These are phyloP conservation scores for Diplolepis rosae DNA, from an alignment of 2,888 invertebrate species.

Conservation along the genomic window DNA sequence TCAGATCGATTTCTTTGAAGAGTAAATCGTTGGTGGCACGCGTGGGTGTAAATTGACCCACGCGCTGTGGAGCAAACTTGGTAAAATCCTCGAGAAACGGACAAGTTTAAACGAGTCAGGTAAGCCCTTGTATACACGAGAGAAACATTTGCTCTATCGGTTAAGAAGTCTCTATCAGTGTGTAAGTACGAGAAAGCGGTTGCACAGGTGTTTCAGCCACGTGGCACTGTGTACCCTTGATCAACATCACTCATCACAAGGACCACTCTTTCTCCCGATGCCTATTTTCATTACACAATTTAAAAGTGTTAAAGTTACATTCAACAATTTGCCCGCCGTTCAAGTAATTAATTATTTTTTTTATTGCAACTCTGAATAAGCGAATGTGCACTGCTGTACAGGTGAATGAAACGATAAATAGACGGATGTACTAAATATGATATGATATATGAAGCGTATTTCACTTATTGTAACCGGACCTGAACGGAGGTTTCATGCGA, in stretches of 20 bases:
- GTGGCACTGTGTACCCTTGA: constrained; percentile 60
- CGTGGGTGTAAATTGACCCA: background rate
- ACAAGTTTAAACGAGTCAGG: constrained; percentile 44
- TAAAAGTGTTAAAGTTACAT: too few relatives aligned
- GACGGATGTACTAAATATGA: constrained; percentile 26
- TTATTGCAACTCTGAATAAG: background rate
- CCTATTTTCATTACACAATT: constrained; percentile 18
- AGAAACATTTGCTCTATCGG: constrained; percentile 57
- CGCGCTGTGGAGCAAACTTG: constrained; percentile 15
- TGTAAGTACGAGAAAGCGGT: constrained; percentile 36
- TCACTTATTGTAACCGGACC: constrained; percentile 2
- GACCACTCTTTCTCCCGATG: constrained; percentile 29
- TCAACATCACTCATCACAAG: constrained; percentile 48
- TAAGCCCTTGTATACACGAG: constrained; percentile 58
- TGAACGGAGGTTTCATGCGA: background rate
- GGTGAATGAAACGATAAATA: constrained; percentile 8
- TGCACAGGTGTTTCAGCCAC: constrained; percentile 55
- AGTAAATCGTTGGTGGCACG: background rate
- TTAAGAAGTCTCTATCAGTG: constrained; percentile 47
- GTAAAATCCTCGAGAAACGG: constrained; percentile 27
- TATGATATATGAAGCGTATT: constrained; percentile 15
- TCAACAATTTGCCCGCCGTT: constrained; percentile 13
- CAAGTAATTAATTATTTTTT: constrained; percentile 17
- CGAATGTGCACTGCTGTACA: background rate
- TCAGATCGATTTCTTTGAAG: background rate